Percentiles rank a stretch among this genome's conserved stretches.
Evolutionary conservation across 2,113 vertebrate species (phyloP).

Genomic region (Psittacara wagleri): DNA sequence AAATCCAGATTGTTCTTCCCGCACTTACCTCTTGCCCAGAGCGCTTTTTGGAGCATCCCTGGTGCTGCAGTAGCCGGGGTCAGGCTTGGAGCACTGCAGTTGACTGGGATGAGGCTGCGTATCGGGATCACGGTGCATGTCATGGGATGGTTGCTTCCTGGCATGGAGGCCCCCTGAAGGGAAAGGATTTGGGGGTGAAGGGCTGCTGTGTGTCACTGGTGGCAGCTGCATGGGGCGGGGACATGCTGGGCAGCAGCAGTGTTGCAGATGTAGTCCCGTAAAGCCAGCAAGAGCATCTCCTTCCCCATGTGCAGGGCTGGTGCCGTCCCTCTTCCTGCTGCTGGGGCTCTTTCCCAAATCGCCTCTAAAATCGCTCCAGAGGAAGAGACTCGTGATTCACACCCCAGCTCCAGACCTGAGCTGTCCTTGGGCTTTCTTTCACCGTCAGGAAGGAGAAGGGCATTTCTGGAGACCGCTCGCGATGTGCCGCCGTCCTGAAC

Average conservation of each 20-base stretch:
- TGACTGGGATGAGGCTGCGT: neutral
- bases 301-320: neutral
- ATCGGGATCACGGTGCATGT: fast-evolving
- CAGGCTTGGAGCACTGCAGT: fast-evolving
- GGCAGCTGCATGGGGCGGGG: neutral
- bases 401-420: neutral
- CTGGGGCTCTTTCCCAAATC: neutral
- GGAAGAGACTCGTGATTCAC: fast-evolving
- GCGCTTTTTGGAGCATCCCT: neutral
- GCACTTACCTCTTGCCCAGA: neutral
- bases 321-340: neutral
- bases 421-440: neutral
- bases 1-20: neutral
- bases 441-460: neutral
- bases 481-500: fast-evolving
- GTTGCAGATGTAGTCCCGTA: fast-evolving
- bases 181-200: neutral
- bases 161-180: fast-evolving
- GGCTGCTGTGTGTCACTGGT: neutral
- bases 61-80: neutral
- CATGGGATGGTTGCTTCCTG: neutral
- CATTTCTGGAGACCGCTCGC: fast-evolving
- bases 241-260: fast-evolving
- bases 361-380: fast-evolving
- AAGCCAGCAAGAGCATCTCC: neutral